A percentile compares a stretch with the other conserved stretches of the same genome.
phyloP scores from a whole-genome alignment of 2,113 vertebrate species.

The Rhinopomastus cyanomelas region DNA sequence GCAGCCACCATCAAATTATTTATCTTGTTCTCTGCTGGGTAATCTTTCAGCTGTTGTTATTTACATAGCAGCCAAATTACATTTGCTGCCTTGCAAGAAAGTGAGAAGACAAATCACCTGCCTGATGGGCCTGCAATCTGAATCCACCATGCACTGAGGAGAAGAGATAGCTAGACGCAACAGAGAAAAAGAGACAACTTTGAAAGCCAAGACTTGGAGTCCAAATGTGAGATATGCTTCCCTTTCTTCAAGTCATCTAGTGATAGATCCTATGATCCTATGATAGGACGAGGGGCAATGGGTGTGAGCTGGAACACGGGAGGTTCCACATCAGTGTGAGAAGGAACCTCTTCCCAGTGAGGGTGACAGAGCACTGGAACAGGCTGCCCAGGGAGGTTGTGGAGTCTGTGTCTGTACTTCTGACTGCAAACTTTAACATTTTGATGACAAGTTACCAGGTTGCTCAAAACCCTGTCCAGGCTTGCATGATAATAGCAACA shows the following conservation, averaged over 20 bases:
- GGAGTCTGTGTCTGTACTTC: not conserved
- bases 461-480: not conserved
- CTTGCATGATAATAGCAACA: not conserved
- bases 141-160: rapidly evolving
- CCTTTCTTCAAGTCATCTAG: not conserved
- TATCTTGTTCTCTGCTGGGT: not conserved
- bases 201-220: not conserved
- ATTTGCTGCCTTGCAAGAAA: not conserved
- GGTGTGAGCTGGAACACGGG: too few species aligned
- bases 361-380: too few species aligned
- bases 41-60: constrained; percentile 9
- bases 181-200: not conserved
- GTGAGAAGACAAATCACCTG: not conserved
- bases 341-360: too few species aligned
- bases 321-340: too few species aligned
- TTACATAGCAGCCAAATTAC: not conserved
- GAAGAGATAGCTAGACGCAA: not conserved
- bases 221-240: not conserved
- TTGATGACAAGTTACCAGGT: not conserved
- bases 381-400: too few species aligned
- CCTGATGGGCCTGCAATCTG: not conserved
- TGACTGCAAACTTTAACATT: not conserved
- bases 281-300: too few species aligned
- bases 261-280: too few species aligned
- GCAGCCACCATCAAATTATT: not conserved